These are phyloP conservation scores for Coregonus clupeaformis DNA, from an alignment of 2,113 vertebrate genomes.

Conservation along the genomic window DNA sequence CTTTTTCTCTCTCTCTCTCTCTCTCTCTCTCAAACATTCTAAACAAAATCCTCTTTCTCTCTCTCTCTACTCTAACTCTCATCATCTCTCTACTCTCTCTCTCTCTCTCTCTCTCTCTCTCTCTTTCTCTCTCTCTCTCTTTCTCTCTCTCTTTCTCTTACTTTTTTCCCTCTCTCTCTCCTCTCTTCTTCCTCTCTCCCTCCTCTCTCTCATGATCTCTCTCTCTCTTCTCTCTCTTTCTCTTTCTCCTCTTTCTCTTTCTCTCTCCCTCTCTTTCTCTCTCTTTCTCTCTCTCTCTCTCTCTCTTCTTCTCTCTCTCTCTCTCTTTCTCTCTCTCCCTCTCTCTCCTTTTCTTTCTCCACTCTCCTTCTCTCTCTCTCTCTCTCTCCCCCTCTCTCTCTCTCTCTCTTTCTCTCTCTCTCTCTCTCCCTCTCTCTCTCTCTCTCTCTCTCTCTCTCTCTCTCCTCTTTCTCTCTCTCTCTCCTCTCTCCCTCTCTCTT, in stretches of 20 bases:
- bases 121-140: not conserved
- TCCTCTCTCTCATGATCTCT: too few species aligned
- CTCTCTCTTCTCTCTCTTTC: not conserved
- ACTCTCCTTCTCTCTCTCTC: not conserved
- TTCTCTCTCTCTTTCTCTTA: not conserved
- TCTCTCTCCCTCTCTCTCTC: not conserved
- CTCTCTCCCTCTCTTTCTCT: not conserved
- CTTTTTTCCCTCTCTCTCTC: not conserved
- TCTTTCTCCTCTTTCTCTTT: not conserved
- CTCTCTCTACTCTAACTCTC: not conserved
- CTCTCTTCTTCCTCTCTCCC: not conserved
- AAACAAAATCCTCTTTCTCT: not conserved
- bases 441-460: not conserved
- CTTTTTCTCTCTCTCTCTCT: not conserved
- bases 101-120: not conserved
- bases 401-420: not conserved
- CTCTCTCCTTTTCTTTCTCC: too few species aligned
- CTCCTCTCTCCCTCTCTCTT: not conserved
- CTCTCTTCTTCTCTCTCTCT: not conserved
- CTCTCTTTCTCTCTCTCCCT: not conserved
- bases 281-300: not conserved
- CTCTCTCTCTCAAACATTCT: not conserved
- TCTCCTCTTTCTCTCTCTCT: not conserved
- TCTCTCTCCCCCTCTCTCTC: not conserved
- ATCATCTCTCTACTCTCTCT: not conserved